Evolutionary conservation across 2,888 invertebrate genomes (phyloP).

Genomic region (Rhagonycha fulva): DNA sequence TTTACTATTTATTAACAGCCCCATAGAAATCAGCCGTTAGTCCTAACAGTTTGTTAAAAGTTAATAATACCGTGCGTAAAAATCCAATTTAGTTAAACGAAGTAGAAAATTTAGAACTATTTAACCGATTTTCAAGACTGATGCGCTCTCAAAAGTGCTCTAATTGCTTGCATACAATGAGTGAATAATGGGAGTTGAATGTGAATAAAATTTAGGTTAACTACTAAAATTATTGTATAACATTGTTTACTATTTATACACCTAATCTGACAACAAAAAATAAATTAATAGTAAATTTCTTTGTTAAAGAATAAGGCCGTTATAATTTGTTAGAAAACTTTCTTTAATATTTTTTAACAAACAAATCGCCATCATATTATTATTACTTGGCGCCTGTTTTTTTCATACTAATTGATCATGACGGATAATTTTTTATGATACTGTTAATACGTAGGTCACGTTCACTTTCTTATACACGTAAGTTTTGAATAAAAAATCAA

Average conservation of each 20-base stretch:
- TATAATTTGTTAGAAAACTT: neutral
- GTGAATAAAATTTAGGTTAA: conserved; percentile 11
- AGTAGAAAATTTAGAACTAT: conserved; percentile 6
- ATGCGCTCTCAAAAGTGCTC: conserved; percentile 20
- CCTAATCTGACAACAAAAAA: conserved; percentile 1
- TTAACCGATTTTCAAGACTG: conserved; percentile 8
- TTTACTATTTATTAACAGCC: no score
- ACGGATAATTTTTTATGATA: neutral
- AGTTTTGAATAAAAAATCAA: neutral
- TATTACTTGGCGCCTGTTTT: neutral
- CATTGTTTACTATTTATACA: neutral
- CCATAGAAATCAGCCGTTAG: no score
- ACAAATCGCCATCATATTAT: neutral
- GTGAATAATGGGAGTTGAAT: neutral
- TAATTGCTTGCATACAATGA: conserved; percentile 17
- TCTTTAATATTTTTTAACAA: neutral
- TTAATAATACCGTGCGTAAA: neutral
- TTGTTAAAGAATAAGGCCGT: neutral
- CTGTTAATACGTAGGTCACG: neutral
- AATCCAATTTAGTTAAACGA: conserved; percentile 3
- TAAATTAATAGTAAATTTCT: neutral
- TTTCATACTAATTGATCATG: neutral
- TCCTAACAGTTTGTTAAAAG: no score
- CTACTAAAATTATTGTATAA: conserved; percentile 1
- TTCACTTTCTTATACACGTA: conserved; percentile 1